Percentiles rank a stretch among this genome's conserved stretches.
These are phyloP conservation scores for Basileuterus tristriatus DNA, from an alignment of 2,797 vertebrate species.

Conservation along the genomic window DNA sequence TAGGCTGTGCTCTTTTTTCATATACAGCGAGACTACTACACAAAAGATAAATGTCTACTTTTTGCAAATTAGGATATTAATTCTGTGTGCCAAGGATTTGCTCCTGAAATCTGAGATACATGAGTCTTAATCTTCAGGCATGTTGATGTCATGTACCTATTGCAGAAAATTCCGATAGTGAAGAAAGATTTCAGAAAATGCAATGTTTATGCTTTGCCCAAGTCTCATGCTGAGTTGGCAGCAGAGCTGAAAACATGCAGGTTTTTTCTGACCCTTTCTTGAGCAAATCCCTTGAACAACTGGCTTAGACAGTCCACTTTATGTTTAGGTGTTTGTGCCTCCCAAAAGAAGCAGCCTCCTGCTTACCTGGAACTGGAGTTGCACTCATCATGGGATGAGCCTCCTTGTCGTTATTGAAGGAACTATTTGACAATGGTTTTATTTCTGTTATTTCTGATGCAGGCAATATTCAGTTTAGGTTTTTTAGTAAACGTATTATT, in stretches of 20 bases:
- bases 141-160: neutral
- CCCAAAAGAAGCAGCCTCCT: neutral
- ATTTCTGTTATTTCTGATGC: neutral
- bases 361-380: neutral
- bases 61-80: neutral
- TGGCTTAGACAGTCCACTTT: neutral
- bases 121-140: neutral
- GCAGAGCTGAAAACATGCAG: neutral
- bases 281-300: neutral
- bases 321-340: neutral
- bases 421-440: neutral
- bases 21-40: neutral
- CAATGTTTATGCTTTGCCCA: neutral
- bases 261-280: neutral
- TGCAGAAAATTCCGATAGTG: neutral
- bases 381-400: neutral
- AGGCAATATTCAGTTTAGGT: neutral
- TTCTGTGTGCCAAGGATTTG: neutral
- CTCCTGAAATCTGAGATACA: neutral
- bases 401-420: neutral
- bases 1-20: neutral
- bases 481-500: neutral
- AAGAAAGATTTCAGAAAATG: neutral
- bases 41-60: neutral
- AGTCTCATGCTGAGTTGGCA: rapidly evolving